Percentiles rank a stretch among this genome's conserved stretches.
phyloP scores from a whole-genome alignment of 2,888 invertebrate species.

The Hecatera dysodea region DNA sequence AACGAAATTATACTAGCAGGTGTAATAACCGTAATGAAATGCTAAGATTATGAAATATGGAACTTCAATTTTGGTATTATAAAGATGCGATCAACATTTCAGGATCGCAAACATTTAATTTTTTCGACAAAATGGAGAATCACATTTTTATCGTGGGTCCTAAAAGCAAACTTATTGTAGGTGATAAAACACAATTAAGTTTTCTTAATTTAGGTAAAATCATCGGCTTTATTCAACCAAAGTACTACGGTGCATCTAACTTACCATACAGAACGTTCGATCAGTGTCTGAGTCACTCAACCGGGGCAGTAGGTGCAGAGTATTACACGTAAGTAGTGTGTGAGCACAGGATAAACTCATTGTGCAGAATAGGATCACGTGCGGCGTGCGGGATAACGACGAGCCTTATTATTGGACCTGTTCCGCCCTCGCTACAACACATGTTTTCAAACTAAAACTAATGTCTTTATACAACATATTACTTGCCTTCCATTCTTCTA shows the following conservation, averaged over 20 bases:
- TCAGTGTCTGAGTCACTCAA: constrained; percentile 29
- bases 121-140: not conserved
- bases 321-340: constrained; percentile 85
- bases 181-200: not conserved
- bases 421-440: constrained; percentile 51
- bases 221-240: not conserved
- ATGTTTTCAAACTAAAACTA: constrained; percentile 46
- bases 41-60: constrained; percentile 25
- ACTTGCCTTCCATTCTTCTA: constrained; percentile 8
- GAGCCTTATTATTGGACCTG: constrained; percentile 54
- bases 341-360: constrained; percentile 62
- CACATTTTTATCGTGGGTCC: not conserved
- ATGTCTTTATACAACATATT: constrained; percentile 34
- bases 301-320: constrained; percentile 80
- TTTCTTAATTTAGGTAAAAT: not conserved
- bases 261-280: constrained; percentile 15
- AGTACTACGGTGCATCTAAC: not conserved
- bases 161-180: not conserved
- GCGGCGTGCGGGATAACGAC: constrained; percentile 57
- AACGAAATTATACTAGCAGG: constrained; percentile 48
- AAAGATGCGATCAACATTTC: not conserved
- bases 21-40: constrained; percentile 30
- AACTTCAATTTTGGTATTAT: constrained; percentile 14
- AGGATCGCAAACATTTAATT: not conserved
- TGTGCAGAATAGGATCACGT: constrained; percentile 69